These are phyloP conservation scores for Bellardia bayeri DNA, from an alignment of 2,888 invertebrate species.

Conservation along the genomic window DNA sequence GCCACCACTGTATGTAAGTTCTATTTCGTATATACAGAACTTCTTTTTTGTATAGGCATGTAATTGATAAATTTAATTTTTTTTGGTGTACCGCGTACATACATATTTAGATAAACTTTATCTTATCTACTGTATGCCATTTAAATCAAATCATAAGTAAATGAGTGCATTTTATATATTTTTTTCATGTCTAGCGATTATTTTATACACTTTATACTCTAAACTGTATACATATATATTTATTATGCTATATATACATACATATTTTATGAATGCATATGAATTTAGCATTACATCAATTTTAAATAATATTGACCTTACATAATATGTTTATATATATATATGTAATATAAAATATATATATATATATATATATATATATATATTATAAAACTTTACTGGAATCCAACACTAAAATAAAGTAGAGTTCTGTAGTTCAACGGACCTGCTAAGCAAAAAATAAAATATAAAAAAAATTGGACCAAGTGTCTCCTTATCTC, in stretches of 20 bases:
- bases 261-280: too few species aligned
- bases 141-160: slow-evolving; percentile 15
- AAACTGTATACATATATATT: too few species aligned
- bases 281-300: too few species aligned
- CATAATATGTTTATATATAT: too few species aligned
- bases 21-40: neutral
- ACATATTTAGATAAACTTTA: slow-evolving; percentile 25
- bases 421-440: slow-evolving; percentile 29
- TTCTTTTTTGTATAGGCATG: neutral
- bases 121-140: slow-evolving; percentile 30
- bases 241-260: too few species aligned
- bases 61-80: slow-evolving; percentile 16
- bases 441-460: slow-evolving; percentile 23
- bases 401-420: neutral
- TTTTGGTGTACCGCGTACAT: neutral
- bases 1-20: too few species aligned
- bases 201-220: too few species aligned
- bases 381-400: too few species aligned
- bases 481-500: slow-evolving; percentile 50
- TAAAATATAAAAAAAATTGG: slow-evolving; percentile 13
- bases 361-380: too few species aligned
- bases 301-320: too few species aligned
- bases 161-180: slow-evolving; percentile 4
- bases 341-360: too few species aligned
- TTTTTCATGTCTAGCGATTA: neutral